Evolutionary conservation across 1,140 invertebrate species (phyloP).

Genomic region (Lucilia cuprina): DNA sequence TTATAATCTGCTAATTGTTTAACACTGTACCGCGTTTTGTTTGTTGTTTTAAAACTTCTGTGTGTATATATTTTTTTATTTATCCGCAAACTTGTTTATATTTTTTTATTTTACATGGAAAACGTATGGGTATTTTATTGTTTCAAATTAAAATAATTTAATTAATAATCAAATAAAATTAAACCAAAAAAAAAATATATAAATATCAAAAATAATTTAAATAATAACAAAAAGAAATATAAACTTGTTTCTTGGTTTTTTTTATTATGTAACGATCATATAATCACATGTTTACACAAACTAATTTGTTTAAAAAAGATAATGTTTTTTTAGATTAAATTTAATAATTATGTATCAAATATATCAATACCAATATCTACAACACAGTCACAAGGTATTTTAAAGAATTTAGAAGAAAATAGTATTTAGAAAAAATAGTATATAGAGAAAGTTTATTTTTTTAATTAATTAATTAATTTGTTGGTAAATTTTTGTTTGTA

Average conservation of each 20-base stretch:
- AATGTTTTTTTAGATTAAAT: background rate
- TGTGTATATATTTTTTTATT: no score
- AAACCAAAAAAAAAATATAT: background rate
- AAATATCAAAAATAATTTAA: background rate
- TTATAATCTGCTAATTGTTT: background rate
- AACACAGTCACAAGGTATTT: slow-evolving; percentile 32
- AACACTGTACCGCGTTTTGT: background rate
- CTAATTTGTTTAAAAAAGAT: slow-evolving; percentile 20
- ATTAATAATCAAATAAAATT: background rate
- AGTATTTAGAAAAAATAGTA: background rate
- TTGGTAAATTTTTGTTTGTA: background rate
- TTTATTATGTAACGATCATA: background rate
- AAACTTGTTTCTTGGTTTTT: background rate
- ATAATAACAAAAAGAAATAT: background rate
- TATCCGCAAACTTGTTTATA: background rate
- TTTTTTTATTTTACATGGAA: background rate
- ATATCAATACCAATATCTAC: slow-evolving; percentile 34
- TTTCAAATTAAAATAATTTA: background rate
- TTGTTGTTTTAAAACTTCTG: background rate
- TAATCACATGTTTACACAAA: slow-evolving; percentile 30
- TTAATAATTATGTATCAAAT: slow-evolving; percentile 10
- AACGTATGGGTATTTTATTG: background rate
- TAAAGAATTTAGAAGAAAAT: slow-evolving; percentile 19
- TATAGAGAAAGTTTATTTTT: background rate
- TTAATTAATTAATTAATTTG: background rate